A percentile compares a stretch with the other conserved stretches of the same genome.
These are phyloP conservation scores for Plectropomus leopardus DNA, from an alignment of 2,113 vertebrate genomes.

Conservation along the genomic window DNA sequence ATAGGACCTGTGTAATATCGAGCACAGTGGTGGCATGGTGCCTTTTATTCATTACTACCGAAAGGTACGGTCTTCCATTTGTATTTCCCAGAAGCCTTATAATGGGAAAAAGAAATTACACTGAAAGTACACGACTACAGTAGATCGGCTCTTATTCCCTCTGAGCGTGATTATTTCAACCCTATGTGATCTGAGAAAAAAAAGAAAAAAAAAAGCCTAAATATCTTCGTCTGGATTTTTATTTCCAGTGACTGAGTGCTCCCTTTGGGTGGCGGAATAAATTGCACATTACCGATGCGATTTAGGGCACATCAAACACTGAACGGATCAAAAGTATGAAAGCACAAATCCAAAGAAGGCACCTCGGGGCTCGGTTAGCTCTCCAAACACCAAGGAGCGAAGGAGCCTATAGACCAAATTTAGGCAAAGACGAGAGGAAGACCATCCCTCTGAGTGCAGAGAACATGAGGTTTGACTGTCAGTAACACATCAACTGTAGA, in stretches of 20 bases:
- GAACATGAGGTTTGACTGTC: slow-evolving; percentile 67
- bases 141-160: slow-evolving; percentile 59
- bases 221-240: slow-evolving; percentile 43
- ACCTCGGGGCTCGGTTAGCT: slow-evolving; percentile 62
- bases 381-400: slow-evolving; percentile 41
- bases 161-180: slow-evolving; percentile 60
- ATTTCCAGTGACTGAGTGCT: slow-evolving; percentile 25
- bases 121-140: slow-evolving; percentile 64
- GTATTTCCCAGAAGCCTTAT: slow-evolving; percentile 83
- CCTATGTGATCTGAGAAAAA: slow-evolving; percentile 56
- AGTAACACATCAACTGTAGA: slow-evolving; percentile 81
- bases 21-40: slow-evolving; percentile 82
- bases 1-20: slow-evolving; percentile 75
- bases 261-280: slow-evolving; percentile 43
- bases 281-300: slow-evolving; percentile 66
- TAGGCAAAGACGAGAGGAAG: slow-evolving; percentile 51
- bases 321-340: slow-evolving; percentile 69
- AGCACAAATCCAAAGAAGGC: slow-evolving; percentile 86
- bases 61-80: slow-evolving; percentile 86
- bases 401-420: slow-evolving; percentile 65
- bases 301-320: slow-evolving; percentile 66
- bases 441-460: slow-evolving; percentile 40
- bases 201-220: slow-evolving; percentile 42
- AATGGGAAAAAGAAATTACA: slow-evolving; percentile 69
- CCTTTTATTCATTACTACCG: slow-evolving; percentile 84